phyloP scores from a whole-genome alignment of 1,140 invertebrate species.

The Caenorhabditis brenneri region DNA sequence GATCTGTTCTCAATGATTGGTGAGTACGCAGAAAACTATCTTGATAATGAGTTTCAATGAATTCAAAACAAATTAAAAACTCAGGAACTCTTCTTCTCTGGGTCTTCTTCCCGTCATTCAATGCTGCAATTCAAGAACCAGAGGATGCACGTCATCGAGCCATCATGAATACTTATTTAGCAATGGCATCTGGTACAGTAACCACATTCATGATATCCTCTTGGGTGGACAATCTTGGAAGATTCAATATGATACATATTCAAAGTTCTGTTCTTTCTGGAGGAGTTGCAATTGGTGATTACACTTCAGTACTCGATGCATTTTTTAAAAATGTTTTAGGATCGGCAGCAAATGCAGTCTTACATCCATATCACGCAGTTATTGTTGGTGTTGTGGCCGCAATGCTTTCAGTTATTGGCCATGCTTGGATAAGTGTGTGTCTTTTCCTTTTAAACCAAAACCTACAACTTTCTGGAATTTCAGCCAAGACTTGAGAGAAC shows the following conservation, averaged over 20 bases:
- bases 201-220: constrained; percentile 83
- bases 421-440: constrained; percentile 81
- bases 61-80: background rate
- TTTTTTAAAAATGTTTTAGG: constrained; percentile 37
- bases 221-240: constrained; percentile 76
- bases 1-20: constrained; percentile 74
- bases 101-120: constrained; percentile 96
- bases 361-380: constrained; percentile 85
- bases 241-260: constrained; percentile 70
- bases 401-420: constrained; percentile 83
- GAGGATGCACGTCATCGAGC: constrained; percentile 78
- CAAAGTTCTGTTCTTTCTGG: constrained; percentile 74
- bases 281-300: constrained; percentile 76
- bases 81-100: constrained; percentile 81
- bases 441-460: background rate
- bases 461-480: constrained; percentile 13
- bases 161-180: constrained; percentile 89
- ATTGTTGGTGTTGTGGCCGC: constrained; percentile 83
- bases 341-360: constrained; percentile 77
- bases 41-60: background rate
- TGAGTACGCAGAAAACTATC: no score
- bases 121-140: constrained; percentile 79
- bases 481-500: constrained; percentile 77
- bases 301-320: background rate
- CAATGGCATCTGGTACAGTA: constrained; percentile 78